phyloP scores from a whole-genome alignment of 1,140 invertebrate species.

The Euura lappo region DNA sequence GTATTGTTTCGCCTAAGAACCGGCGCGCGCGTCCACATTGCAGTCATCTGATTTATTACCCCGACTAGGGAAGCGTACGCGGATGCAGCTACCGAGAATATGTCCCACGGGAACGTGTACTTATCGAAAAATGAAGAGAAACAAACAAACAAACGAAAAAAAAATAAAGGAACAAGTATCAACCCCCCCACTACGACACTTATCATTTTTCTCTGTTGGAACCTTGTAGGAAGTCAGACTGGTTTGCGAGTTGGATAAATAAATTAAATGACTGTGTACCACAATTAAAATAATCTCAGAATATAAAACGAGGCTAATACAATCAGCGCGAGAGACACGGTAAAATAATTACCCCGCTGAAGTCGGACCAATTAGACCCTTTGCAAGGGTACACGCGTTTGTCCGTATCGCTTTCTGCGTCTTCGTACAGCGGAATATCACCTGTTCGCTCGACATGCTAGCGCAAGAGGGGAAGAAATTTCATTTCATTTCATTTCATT shows the following conservation, averaged over 20 bases:
- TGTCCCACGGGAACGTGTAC: background rate
- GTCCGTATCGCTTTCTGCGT: background rate
- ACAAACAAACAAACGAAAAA: no score
- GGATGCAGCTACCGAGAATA: background rate
- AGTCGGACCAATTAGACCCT: conserved; percentile 1
- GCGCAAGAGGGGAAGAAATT: no score
- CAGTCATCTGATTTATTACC: background rate
- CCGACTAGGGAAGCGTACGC: background rate
- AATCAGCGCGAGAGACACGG: conserved; percentile 11
- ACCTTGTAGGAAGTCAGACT: no score
- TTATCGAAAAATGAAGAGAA: no score
- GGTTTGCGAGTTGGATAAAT: conserved; percentile 15
- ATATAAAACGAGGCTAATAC: conserved; percentile 25
- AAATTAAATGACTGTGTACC: conserved; percentile 24
- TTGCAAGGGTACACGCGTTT: background rate
- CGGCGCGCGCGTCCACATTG: background rate
- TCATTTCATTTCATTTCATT: no score
- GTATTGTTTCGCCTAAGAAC: conserved; percentile 7
- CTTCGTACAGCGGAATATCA: background rate
- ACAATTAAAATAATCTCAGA: conserved; percentile 35
- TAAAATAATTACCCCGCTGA: background rate
- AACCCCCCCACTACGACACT: no score
- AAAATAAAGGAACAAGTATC: no score
- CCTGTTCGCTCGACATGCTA: background rate
- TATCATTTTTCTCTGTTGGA: no score